A percentile compares a stretch with the other conserved stretches of the same genome.
Conservation (phyloP, 2,113 vertebrate species). For the Chelonoidis abingdonii region DNA sequence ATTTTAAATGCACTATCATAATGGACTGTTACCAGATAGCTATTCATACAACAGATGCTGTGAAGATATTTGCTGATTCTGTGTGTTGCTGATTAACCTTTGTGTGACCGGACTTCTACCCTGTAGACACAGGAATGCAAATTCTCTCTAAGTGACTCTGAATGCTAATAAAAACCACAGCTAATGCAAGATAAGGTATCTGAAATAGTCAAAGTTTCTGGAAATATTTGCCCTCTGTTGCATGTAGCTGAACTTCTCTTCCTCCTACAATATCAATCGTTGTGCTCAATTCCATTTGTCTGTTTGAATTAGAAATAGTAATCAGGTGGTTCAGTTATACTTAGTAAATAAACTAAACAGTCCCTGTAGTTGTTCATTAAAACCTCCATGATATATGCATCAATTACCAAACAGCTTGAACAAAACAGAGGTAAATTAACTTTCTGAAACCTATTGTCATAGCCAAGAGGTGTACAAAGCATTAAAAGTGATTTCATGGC, state of each 20-base stretch:
- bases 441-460: constrained; percentile 76
- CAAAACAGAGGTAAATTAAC: constrained; percentile 84
- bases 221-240: constrained; percentile 65
- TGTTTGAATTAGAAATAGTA: constrained; percentile 67
- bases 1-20: constrained; percentile 63
- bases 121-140: constrained; percentile 8
- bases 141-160: constrained; percentile 49
- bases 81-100: constrained; percentile 51
- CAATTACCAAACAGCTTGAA: constrained; percentile 85
- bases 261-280: constrained; percentile 13
- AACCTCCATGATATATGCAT: constrained; percentile 79
- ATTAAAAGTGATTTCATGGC: constrained; percentile 79
- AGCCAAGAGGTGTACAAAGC: constrained; percentile 78
- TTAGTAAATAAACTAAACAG: constrained; percentile 80
- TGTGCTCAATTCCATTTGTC: constrained; percentile 32
- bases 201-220: constrained; percentile 33
- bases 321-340: constrained; percentile 76
- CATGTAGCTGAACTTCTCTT: neutral
- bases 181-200: constrained; percentile 59
- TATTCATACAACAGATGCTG: constrained; percentile 72
- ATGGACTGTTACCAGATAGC: constrained; percentile 49
- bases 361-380: constrained; percentile 83
- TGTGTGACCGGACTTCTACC: constrained; percentile 23
- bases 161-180: constrained; percentile 53
- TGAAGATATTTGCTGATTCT: constrained; percentile 69